A percentile compares a stretch with the other conserved stretches of the same genome.
These are phyloP conservation scores for Drosophila lini DNA, from an alignment of 1,140 invertebrate genomes.

Conservation along the genomic window DNA sequence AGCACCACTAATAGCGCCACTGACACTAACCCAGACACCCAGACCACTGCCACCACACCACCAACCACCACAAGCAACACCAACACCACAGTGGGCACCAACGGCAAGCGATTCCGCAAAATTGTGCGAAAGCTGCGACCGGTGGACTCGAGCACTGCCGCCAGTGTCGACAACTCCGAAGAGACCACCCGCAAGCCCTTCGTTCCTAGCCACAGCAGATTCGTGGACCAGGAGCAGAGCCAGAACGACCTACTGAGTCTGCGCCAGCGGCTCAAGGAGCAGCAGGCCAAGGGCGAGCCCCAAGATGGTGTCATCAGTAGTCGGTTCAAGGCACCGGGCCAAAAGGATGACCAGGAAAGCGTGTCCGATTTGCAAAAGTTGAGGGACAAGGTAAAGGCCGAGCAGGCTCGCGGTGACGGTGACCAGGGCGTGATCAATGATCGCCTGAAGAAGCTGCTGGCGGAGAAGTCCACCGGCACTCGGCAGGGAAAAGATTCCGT, in stretches of 20 bases:
- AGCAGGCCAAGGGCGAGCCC: conserved; percentile 45
- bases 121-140: conserved; percentile 72
- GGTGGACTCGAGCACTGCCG: conserved; percentile 22
- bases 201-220: conserved; percentile 47
- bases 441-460: conserved; percentile 62
- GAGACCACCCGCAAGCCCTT: conserved; percentile 62
- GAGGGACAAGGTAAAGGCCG: conserved; percentile 69
- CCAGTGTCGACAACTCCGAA: conserved; percentile 17
- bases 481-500: conserved; percentile 5
- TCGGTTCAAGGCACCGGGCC: conserved; percentile 14
- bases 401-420: conserved; percentile 54
- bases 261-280: conserved; percentile 60
- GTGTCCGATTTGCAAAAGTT: conserved; percentile 56
- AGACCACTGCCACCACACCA: conserved; percentile 16
- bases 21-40: conserved; percentile 42
- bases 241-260: conserved; percentile 39
- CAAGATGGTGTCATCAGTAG: conserved; percentile 48
- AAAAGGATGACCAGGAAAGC: conserved; percentile 26
- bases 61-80: conserved; percentile 28
- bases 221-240: conserved; percentile 19
- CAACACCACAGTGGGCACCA: conserved; percentile 29
- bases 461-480: conserved; percentile 29
- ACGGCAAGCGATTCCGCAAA: conserved; percentile 74
- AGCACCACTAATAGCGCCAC: conserved; percentile 60
- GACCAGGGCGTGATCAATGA: conserved; percentile 67